phyloP scores from a whole-genome alignment of 2,113 vertebrate genomes.

The Prochilodus magdalenae region DNA sequence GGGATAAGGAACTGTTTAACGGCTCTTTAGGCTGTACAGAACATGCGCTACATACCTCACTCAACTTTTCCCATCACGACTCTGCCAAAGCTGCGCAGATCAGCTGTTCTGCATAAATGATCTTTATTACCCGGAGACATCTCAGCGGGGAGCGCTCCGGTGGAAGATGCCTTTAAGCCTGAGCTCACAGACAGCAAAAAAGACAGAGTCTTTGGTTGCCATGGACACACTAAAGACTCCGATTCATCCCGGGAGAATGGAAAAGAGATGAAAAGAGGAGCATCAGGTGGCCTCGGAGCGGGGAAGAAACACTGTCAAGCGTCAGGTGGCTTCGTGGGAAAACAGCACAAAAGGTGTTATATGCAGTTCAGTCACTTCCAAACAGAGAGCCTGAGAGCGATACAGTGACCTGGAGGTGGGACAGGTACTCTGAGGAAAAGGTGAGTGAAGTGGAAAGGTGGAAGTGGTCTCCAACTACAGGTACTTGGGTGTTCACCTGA shows the following conservation, averaged over 20 bases:
- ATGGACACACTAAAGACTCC: slow-evolving; percentile 46
- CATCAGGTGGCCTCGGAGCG: slow-evolving; percentile 37
- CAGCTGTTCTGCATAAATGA: slow-evolving; percentile 14
- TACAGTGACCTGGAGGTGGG: not conserved
- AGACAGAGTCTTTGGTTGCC: slow-evolving; percentile 36
- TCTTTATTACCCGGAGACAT: slow-evolving; percentile 19
- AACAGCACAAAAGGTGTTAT: slow-evolving; percentile 5
- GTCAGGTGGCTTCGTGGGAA: not conserved
- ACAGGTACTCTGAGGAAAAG: not conserved
- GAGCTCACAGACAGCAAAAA: slow-evolving; percentile 9
- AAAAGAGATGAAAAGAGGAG: slow-evolving; percentile 34
- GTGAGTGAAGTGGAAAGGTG: not conserved
- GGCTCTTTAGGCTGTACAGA: not conserved
- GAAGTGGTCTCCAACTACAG: too few species aligned
- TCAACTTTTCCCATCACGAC: not conserved
- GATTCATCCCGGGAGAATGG: slow-evolving; percentile 34
- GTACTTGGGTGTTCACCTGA: too few species aligned
- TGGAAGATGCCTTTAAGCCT: slow-evolving; percentile 19
- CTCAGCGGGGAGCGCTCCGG: slow-evolving; percentile 14
- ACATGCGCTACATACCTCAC: not conserved
- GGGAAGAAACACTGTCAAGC: not conserved
- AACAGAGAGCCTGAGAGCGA: not conserved
- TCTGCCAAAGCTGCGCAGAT: not conserved
- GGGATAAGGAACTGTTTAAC: not conserved
- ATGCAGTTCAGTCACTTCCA: slow-evolving; percentile 31